Base-by-base conservation (phyloP, 2,113 vertebrate genomes). In the Lamprologus speciosus region DNA sequence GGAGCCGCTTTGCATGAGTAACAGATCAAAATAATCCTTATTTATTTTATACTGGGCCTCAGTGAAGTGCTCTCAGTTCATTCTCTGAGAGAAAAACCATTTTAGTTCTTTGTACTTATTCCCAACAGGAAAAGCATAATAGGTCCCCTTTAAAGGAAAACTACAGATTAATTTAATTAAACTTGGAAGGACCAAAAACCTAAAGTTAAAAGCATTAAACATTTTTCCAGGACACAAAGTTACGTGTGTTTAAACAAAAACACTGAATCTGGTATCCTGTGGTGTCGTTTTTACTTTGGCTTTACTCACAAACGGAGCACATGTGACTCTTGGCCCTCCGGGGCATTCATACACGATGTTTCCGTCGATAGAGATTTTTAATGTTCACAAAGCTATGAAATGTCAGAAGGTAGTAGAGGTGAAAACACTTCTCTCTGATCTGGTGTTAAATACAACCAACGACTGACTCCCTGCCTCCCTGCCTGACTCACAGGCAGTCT, bases 241-340 rank as follows among this genome's bases (percentile, higher is more conserved):
- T 78, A 12, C n/a, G 45, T 50, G 42, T 13, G 50, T 85, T 87
- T 40, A 88, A 87, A 81, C 87, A 88, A 95, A 96, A 92, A 95
- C 88, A 90, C 19, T 95, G 91, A 95, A 88, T 95, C 95, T 95
- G 93, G 94, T 97, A 97, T 96, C 94, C 95, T 93, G 96, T 93
- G 93, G 95, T 97, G 96, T 96, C 97, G 95, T 97, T 97, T 87
- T 70, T 33, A 65, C 55, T 53, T 88, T 65, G 70, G 86, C 58
- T 86, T 86, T n/a, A 79, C 40, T 84, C 53, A 86, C 63, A 85
- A 91, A 58, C 14, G 4, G 14, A 75, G 55, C 84, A 83, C 55
- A 82, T 81, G 45, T 85, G 82, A 80, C 9, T 65, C 89, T 88
- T 65, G 80, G 85, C 45, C 84, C 86, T 92, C 23, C 5, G 45